Base-by-base conservation (phyloP, 1,140 invertebrate genomes). In the Drosophila parabipectinata region DNA sequence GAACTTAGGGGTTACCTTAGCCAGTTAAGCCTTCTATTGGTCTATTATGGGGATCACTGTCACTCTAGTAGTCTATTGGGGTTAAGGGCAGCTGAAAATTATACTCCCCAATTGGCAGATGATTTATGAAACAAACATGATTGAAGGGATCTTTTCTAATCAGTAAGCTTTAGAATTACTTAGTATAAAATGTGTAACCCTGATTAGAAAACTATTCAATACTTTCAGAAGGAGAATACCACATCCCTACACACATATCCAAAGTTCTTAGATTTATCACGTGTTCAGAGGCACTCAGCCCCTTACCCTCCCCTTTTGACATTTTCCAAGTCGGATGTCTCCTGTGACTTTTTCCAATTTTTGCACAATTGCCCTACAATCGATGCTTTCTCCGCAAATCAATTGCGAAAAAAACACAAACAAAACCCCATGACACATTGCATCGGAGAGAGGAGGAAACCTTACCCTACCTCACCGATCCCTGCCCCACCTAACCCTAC, bases 311-410 rank as follows among this genome's bases (percentile, higher is more conserved):
- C 83, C 83, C 62, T 50, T 69, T 72, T 72, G 75, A 79, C 79
- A 80, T 80, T 72, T 60, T 12, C 39, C 54, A 50, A 50, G 34
- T 44, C 55, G 34, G 45, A 54, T 39, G 52, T 57, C 67, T 79
- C 67, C 83, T 73, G 83, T 88, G 82, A 87, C 82, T 87, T 88
- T 83, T 83, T 64, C 79, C 79, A 88, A 87, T 83, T 87, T 88
- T 87, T 83, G 83, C 83, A 88, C 83, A 87, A 87, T 87, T 87
- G 87, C 72, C 79, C 76, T 82, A 87, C 83, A 87, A 87, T 87
- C 83, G 83, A 87, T 87, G 83, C 83, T 87, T 87, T 87, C 83
- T 87, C 83, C 83, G 83, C 83, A 87, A 87, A 87, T 87, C 83
- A 87, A 87, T 87, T 87, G 83, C 79, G 59, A 77, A 88, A 75